A percentile compares a stretch with the other conserved stretches of the same genome.
phyloP scores from a whole-genome alignment of 2,113 vertebrate species.

The Cyprinus carpio region DNA sequence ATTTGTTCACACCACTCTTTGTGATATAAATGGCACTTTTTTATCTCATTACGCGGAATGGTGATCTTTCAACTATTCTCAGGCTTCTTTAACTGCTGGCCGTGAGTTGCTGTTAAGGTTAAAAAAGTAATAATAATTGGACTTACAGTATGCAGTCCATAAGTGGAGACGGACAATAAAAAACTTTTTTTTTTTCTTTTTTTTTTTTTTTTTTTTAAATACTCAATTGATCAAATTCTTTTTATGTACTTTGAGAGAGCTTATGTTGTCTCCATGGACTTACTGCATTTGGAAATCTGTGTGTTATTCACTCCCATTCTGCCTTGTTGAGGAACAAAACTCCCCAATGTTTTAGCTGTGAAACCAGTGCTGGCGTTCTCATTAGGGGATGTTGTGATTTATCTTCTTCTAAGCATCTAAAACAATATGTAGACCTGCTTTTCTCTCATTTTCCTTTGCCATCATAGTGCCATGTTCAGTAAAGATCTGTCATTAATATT shows the following conservation, averaged over 20 bases:
- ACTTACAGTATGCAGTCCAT: background rate
- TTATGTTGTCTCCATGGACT: slow-evolving; percentile 15
- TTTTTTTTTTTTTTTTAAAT: too few relatives aligned
- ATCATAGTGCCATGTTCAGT: background rate
- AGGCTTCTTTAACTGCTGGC: background rate
- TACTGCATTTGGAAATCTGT: slow-evolving; percentile 7
- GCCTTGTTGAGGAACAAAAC: slow-evolving; percentile 39
- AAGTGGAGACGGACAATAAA: background rate
- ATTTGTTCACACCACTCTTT: slow-evolving; percentile 32
- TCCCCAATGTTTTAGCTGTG: slow-evolving; percentile 17
- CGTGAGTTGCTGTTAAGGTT: background rate
- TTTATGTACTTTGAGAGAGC: background rate
- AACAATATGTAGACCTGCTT: background rate
- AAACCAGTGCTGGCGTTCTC: slow-evolving; percentile 36
- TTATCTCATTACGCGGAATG: slow-evolving; percentile 2
- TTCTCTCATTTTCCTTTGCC: background rate
- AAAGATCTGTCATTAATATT: slow-evolving; percentile 13
- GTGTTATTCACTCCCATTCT: background rate
- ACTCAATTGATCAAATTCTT: slow-evolving; percentile 5
- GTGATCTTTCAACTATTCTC: background rate
- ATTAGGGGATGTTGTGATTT: slow-evolving; percentile 37
- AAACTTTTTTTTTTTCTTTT: background rate
- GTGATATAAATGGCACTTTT: slow-evolving; percentile 23
- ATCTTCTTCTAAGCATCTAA: background rate
- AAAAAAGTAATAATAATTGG: background rate